Evolutionary conservation across 2,113 vertebrate species (phyloP).

Genomic region (Genyomyrus donnyi): DNA sequence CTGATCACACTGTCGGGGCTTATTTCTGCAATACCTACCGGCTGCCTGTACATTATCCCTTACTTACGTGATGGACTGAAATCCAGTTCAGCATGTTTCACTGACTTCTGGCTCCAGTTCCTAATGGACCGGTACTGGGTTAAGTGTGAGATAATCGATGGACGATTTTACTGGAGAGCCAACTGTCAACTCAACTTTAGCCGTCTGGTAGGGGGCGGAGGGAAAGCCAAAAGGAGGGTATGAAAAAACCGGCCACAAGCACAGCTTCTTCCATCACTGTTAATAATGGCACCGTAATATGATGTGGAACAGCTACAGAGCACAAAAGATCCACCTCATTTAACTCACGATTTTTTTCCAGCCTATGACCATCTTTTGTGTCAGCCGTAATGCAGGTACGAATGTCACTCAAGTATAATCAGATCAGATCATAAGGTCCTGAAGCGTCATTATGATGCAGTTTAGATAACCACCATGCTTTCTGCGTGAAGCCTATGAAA

Average conservation of each 20-base stretch:
- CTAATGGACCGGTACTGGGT: background rate
- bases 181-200: background rate
- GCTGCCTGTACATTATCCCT: too few species aligned
- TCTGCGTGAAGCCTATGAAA: background rate
- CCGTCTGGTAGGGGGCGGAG: background rate
- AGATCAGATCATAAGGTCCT: background rate
- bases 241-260: background rate
- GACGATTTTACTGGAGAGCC: background rate
- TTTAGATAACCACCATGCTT: background rate
- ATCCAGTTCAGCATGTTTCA: background rate
- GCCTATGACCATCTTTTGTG: background rate
- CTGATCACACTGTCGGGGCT: too few species aligned
- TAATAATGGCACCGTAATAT: background rate
- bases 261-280: background rate
- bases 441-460: background rate
- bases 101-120: background rate
- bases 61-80: background rate
- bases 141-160: background rate
- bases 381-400: background rate
- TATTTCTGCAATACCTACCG: too few species aligned
- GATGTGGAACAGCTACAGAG: background rate
- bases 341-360: background rate
- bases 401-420: background rate
- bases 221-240: background rate
- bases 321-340: background rate